Conservation (phyloP, 2,113 vertebrate species). For the Ramphastos sulfuratus region DNA sequence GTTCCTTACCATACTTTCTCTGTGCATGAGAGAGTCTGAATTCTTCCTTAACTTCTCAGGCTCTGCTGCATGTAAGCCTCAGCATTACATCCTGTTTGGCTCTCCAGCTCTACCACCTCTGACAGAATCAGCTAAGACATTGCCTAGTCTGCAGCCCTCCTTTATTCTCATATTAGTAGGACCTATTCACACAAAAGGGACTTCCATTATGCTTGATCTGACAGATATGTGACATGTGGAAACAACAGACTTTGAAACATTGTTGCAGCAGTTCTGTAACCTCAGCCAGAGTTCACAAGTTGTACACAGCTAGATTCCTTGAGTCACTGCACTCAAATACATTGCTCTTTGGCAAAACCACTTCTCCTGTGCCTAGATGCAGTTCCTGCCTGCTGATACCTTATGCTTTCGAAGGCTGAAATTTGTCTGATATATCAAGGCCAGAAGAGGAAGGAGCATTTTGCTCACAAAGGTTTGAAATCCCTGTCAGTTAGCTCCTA, state of each 20-base stretch:
- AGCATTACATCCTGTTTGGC: not conserved
- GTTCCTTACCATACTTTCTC: not conserved
- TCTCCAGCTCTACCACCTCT: not conserved
- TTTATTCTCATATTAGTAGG: slow-evolving; percentile 1
- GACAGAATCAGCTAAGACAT: not conserved
- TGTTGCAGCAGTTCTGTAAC: not conserved
- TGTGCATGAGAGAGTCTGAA: not conserved
- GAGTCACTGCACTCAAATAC: not conserved
- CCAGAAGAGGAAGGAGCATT: not conserved
- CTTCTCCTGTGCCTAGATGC: not conserved
- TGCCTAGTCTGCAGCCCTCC: not conserved
- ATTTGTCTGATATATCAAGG: slow-evolving; percentile 15
- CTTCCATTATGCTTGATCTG: slow-evolving; percentile 26
- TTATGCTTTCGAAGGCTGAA: slow-evolving; percentile 34
- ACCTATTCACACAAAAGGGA: not conserved
- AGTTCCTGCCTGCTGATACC: not conserved
- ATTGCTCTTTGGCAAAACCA: not conserved
- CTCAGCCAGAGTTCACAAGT: slow-evolving; percentile 38
- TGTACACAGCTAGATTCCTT: slow-evolving; percentile 16
- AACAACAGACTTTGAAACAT: slow-evolving; percentile 43
- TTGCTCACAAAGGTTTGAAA: slow-evolving; percentile 34
- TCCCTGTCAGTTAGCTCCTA: not conserved
- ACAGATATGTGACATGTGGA: not conserved
- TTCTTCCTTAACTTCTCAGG: not conserved
- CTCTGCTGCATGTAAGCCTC: not conserved